Evolutionary conservation across 2,113 vertebrate species (phyloP).

Genomic region (Onychostoma macrolepis): DNA sequence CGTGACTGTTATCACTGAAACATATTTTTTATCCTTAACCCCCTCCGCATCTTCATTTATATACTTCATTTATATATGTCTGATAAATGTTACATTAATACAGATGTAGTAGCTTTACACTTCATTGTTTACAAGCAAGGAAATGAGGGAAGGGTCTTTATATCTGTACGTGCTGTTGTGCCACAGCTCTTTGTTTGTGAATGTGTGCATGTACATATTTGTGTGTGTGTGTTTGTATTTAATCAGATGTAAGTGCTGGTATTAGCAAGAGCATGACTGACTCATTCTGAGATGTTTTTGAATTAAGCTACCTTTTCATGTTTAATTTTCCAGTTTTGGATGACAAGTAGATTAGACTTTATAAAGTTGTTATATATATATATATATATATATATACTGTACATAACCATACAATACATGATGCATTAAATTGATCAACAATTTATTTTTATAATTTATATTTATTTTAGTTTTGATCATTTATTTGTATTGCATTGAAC

Average conservation of each 20-base stretch:
- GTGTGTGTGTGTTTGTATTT: background rate
- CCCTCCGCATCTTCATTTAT: background rate
- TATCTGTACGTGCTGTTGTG: background rate
- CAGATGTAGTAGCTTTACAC: background rate
- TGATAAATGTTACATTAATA: background rate
- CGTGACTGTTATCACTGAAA: constrained; percentile 13
- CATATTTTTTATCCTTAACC: background rate
- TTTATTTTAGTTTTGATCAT: too few relatives aligned
- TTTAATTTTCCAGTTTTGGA: background rate
- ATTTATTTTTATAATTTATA: too few relatives aligned
- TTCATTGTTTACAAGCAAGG: background rate
- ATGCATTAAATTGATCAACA: too few relatives aligned
- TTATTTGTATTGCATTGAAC: too few relatives aligned
- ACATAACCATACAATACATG: too few relatives aligned
- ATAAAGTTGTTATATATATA: too few relatives aligned
- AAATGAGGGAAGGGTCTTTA: background rate
- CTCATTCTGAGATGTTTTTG: background rate
- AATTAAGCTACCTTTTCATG: too few relatives aligned
- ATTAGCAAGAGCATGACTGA: background rate
- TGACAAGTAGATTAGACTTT: too few relatives aligned
- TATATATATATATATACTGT: too few relatives aligned
- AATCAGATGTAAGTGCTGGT: background rate
- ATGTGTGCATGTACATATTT: background rate
- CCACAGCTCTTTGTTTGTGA: background rate
- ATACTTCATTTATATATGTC: background rate